Evolutionary conservation across 1,140 invertebrate species (phyloP).

Genomic region (Nasonia giraulti): DNA sequence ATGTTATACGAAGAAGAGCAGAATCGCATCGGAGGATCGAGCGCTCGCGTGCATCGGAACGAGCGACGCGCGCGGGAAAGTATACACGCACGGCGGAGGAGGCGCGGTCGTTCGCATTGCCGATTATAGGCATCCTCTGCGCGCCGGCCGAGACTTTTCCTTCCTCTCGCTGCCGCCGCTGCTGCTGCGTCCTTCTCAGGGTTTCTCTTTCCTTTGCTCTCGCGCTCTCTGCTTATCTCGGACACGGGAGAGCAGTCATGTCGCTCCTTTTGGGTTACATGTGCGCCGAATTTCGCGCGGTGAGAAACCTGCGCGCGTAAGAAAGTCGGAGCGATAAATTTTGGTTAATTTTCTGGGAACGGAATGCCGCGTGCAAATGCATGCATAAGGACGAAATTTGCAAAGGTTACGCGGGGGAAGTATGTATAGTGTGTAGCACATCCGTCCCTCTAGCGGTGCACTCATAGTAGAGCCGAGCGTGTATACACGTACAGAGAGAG

Average conservation of each 20-base stretch:
- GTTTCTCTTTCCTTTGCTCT: conserved; percentile 46
- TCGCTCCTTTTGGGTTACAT: background rate
- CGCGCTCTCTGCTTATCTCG: background rate
- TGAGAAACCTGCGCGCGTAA: no score
- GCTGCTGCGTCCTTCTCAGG: conserved; percentile 18
- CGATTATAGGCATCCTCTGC: conserved; percentile 68
- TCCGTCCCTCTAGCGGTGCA: no score
- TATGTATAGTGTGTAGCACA: background rate
- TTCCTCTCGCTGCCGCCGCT: conserved; percentile 20
- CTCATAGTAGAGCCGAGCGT: background rate
- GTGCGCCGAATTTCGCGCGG: no score
- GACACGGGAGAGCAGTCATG: no score
- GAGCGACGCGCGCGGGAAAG: conserved; percentile 59
- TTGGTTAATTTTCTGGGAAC: no score
- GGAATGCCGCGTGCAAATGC: no score
- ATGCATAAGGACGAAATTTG: no score
- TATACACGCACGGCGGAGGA: conserved; percentile 55
- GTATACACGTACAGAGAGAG: background rate
- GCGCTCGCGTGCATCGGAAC: no score
- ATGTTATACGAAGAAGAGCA: no score
- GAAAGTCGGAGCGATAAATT: no score
- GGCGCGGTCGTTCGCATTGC: conserved; percentile 67
- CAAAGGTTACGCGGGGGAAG: background rate
- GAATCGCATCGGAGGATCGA: no score
- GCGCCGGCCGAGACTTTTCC: conserved; percentile 45